Percentiles rank a stretch among this genome's conserved stretches.
Conservation (phyloP, 2,888 invertebrate species). For the Meganola albula region DNA sequence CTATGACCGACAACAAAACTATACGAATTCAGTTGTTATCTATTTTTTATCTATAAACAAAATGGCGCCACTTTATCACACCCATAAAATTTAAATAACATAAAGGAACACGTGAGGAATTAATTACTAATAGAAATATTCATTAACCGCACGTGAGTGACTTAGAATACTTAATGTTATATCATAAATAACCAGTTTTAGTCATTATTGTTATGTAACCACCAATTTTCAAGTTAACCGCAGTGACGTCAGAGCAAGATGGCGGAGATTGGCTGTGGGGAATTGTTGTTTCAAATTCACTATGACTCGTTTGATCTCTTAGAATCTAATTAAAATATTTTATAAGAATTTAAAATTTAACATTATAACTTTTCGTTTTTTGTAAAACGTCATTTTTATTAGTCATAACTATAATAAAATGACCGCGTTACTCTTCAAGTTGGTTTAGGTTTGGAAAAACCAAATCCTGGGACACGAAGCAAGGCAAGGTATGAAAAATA, state of each 20-base stretch:
- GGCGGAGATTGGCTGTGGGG: slow-evolving; percentile 8
- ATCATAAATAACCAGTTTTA: slow-evolving; percentile 19
- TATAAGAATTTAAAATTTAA: too few relatives aligned
- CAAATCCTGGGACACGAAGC: too few relatives aligned
- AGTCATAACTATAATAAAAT: too few relatives aligned
- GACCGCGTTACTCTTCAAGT: too few relatives aligned
- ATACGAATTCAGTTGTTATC: slow-evolving; percentile 1
- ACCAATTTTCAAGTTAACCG: slow-evolving; percentile 15
- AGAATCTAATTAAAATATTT: too few relatives aligned
- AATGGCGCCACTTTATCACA: slow-evolving; percentile 4
- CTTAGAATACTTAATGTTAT: slow-evolving; percentile 17
- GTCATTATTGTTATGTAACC: slow-evolving; percentile 16
- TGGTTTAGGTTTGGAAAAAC: too few relatives aligned
- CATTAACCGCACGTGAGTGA: slow-evolving; percentile 17
- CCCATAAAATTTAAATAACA: slow-evolving; percentile 10
- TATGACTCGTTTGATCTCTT: slow-evolving; percentile 20
- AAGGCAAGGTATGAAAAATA: too few relatives aligned
- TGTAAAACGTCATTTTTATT: too few relatives aligned
- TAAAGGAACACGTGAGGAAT: slow-evolving; percentile 19
- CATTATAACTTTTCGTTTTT: too few relatives aligned
- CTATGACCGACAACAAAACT: too few relatives aligned
- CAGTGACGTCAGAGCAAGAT: slow-evolving; percentile 18
- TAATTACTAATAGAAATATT: slow-evolving; percentile 9
- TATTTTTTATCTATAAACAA: slow-evolving; percentile 2
- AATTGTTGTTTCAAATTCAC: slow-evolving; percentile 10